A percentile compares a stretch with the other conserved stretches of the same genome.
These are phyloP conservation scores for Sarotherodon lohbergeri DNA, from an alignment of 2,113 vertebrate species.

Conservation along the genomic window DNA sequence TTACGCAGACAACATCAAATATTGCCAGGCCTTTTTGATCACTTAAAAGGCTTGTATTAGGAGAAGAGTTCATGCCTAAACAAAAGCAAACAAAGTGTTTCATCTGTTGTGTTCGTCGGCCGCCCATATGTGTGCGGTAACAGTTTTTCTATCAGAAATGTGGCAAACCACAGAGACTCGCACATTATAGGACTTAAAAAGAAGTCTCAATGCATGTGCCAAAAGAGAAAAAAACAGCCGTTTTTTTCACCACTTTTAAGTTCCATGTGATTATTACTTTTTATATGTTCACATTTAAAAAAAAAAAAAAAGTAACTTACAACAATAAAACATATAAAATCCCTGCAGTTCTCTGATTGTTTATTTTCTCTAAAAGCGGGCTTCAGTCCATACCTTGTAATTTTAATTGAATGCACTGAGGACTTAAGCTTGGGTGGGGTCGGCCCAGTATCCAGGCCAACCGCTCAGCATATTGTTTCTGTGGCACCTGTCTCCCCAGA, in stretches of 20 bases:
- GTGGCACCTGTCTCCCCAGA: constrained; percentile 62
- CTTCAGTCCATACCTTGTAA: constrained; percentile 43
- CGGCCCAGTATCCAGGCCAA: constrained; percentile 46
- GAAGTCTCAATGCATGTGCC: not conserved
- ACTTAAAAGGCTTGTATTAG: constrained; percentile 67
- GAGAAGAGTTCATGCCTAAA: constrained; percentile 49
- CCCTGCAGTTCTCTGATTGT: not conserved
- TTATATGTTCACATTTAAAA: too few species aligned
- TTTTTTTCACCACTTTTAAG: not conserved
- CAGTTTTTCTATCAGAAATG: constrained; percentile 42
- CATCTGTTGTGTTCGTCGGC: constrained; percentile 62
- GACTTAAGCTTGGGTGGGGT: constrained; percentile 48
- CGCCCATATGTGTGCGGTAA: constrained; percentile 54
- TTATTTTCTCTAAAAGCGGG: constrained; percentile 26
- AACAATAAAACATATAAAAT: not conserved
- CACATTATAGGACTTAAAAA: not conserved
- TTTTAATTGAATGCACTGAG: constrained; percentile 58
- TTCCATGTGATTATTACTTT: not conserved
- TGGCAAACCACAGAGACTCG: constrained; percentile 22
- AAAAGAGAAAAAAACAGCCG: not conserved
- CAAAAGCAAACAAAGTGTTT: constrained; percentile 68
- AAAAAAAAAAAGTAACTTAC: not conserved
- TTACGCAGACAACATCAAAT: constrained; percentile 65
- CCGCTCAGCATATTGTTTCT: constrained; percentile 63
- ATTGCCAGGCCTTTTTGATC: constrained; percentile 65